phyloP scores from a whole-genome alignment of 2,113 vertebrate genomes.

The Odontophorus gujanensis region DNA sequence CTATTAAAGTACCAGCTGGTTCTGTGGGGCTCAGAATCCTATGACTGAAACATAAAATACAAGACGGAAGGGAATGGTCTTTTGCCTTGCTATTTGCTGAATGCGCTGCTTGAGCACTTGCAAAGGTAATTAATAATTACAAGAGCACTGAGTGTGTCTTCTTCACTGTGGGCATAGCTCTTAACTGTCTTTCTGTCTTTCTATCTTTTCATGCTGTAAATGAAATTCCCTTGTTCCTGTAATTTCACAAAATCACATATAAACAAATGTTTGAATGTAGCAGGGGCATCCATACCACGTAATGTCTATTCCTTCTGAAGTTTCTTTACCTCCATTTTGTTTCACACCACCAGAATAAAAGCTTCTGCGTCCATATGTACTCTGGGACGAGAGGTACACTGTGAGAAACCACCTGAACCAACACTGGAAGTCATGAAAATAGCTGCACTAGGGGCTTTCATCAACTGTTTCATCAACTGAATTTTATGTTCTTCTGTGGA shows the following conservation, averaged over 20 bases:
- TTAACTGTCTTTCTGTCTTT: not conserved
- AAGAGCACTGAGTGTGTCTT: not conserved
- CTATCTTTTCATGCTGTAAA: not conserved
- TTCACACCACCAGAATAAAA: not conserved
- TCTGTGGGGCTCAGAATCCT: not conserved
- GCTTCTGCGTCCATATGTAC: not conserved
- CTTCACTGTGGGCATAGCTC: not conserved
- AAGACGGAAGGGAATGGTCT: not conserved
- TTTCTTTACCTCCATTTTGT: not conserved
- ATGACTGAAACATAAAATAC: not conserved
- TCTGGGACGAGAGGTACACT: not conserved
- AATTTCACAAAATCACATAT: not conserved
- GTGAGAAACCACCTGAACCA: constrained; percentile 55
- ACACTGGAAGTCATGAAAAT: constrained; percentile 1
- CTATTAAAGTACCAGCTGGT: rapidly evolving
- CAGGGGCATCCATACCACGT: not conserved
- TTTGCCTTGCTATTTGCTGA: not conserved
- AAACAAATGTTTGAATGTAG: not conserved
- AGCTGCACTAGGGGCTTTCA: not conserved
- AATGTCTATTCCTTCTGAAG: not conserved
- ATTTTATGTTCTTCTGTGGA: constrained; percentile 8
- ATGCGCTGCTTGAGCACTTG: not conserved
- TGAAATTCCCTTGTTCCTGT: not conserved
- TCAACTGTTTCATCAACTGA: not conserved
- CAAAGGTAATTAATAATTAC: not conserved